Evolutionary conservation across 2,113 vertebrate genomes (phyloP).

Genomic region (Heterotilapia buettikoferi): DNA sequence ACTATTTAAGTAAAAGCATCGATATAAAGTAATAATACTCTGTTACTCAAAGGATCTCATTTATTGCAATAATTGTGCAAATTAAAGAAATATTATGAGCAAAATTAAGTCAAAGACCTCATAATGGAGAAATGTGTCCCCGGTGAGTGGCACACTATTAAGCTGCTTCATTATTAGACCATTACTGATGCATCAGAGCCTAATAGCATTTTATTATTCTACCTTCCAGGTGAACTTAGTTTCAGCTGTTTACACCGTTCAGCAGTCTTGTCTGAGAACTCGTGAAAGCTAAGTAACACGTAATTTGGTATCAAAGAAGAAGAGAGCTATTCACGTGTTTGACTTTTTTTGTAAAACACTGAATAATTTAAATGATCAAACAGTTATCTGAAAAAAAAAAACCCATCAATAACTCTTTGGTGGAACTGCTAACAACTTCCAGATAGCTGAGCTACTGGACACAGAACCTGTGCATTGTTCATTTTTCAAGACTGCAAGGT

Average conservation of each 20-base stretch:
- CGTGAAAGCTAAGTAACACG: not conserved
- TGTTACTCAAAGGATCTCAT: not conserved
- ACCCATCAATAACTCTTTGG: not conserved
- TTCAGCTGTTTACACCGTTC: not conserved
- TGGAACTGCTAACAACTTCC: not conserved
- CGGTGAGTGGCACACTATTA: not conserved
- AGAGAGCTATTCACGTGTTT: not conserved
- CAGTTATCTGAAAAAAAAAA: not conserved
- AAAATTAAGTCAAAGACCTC: not conserved
- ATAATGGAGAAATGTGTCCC: not conserved
- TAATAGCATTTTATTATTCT: not conserved
- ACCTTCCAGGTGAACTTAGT: not conserved
- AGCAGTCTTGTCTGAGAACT: not conserved
- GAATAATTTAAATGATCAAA: not conserved
- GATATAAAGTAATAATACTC: not conserved
- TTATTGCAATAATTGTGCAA: not conserved
- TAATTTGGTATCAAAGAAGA: not conserved
- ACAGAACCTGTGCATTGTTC: not conserved
- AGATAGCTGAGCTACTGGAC: not conserved
- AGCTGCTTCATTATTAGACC: not conserved
- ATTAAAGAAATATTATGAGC: not conserved
- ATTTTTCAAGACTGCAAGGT: not conserved
- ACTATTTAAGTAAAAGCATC: not conserved
- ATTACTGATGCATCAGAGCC: not conserved
- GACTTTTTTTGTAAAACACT: not conserved